These are phyloP conservation scores for Apolygus lucorum DNA, from an alignment of 1,140 invertebrate species.

Conservation along the genomic window DNA sequence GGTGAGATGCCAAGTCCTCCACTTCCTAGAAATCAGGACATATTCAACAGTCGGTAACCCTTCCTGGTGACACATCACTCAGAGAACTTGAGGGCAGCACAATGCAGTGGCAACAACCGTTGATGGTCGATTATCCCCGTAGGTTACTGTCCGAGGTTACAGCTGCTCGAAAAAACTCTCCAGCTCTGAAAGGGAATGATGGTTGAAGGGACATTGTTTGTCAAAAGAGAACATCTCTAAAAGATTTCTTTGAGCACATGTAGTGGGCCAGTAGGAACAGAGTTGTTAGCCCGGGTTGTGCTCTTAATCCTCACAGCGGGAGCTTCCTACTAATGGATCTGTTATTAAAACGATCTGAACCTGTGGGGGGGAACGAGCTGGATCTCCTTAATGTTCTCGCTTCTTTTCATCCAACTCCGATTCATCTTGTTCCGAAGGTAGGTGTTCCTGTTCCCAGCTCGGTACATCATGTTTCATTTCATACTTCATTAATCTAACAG, in stretches of 20 bases:
- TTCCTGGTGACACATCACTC: too few relatives aligned
- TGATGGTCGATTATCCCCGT: background rate
- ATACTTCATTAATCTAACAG: too few relatives aligned
- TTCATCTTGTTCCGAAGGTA: background rate
- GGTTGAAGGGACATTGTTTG: slow-evolving; percentile 2
- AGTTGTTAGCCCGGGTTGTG: slow-evolving; percentile 5
- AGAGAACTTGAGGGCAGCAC: too few relatives aligned
- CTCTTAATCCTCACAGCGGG: slow-evolving; percentile 14
- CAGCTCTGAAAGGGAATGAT: background rate
- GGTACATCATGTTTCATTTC: too few relatives aligned
- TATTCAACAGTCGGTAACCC: too few relatives aligned
- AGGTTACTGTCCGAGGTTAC: background rate
- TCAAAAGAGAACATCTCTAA: slow-evolving; percentile 4
- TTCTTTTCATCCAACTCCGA: background rate
- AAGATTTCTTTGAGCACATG: slow-evolving; percentile 4
- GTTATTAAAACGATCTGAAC: slow-evolving; percentile 13
- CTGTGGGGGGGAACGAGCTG: background rate
- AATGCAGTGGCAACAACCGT: background rate
- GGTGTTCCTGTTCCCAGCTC: too few relatives aligned
- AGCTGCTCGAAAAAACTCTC: background rate
- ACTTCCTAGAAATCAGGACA: too few relatives aligned
- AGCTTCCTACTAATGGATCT: slow-evolving; percentile 14
- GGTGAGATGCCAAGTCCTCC: too few relatives aligned
- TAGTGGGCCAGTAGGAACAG: background rate
- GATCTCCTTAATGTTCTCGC: background rate